Percentiles rank a stretch among this genome's conserved stretches.
These are phyloP conservation scores for Pterocles orientalis DNA, from an alignment of 2,113 vertebrate species.

Conservation along the genomic window DNA sequence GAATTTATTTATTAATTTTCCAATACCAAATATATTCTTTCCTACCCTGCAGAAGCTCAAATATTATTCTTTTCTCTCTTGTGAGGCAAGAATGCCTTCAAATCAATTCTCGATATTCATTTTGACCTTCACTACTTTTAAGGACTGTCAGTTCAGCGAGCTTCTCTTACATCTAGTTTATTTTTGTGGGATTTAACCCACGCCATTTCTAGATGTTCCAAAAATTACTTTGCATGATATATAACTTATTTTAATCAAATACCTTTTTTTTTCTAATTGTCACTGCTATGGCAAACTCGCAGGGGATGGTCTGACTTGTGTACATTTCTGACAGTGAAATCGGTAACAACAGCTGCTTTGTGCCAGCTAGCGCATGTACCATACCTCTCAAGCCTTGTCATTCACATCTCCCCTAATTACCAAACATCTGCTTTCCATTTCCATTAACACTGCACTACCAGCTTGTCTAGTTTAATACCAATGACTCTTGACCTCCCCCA, in stretches of 20 bases:
- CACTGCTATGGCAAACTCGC: constrained; percentile 77
- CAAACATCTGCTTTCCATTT: constrained; percentile 99
- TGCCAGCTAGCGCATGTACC: constrained; percentile 89
- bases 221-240: constrained; percentile 56
- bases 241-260: constrained; percentile 81
- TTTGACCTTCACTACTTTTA: neutral
- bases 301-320: constrained; percentile 92
- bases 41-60: neutral
- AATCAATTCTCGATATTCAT: neutral
- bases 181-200: neutral
- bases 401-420: constrained; percentile 99
- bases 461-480: constrained; percentile 95
- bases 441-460: constrained; percentile 93
- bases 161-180: neutral
- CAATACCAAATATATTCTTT: neutral
- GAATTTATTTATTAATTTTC: neutral
- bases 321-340: constrained; percentile 92
- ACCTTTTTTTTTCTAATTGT: constrained; percentile 81
- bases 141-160: neutral
- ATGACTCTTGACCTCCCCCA: constrained; percentile 94
- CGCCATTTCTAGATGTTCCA: neutral
- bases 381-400: constrained; percentile 95
- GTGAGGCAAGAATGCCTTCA: neutral
- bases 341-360: constrained; percentile 92
- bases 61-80: neutral